A percentile compares a stretch with the other conserved stretches of the same genome.
Evolutionary conservation across 2,888 invertebrate species (phyloP).

Genomic region (Lasioglossum lativentre): DNA sequence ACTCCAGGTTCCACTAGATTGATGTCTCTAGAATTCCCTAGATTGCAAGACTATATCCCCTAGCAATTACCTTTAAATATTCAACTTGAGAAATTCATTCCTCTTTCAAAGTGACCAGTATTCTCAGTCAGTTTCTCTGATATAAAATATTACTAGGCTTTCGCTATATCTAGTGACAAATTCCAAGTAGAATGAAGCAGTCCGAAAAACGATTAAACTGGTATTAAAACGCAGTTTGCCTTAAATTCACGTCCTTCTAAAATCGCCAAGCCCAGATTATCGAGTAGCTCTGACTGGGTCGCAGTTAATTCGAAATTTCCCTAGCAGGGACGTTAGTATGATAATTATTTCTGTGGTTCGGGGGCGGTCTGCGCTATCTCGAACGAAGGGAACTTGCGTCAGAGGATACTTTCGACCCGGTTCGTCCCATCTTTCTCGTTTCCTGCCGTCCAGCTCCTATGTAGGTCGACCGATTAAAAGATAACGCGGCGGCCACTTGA

Average conservation of each 20-base stretch:
- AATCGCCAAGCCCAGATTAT: background rate
- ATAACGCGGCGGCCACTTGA: slow-evolving; percentile 25
- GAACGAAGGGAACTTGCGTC: background rate
- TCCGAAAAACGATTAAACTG: background rate
- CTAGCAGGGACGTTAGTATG: background rate
- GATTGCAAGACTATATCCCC: too few relatives aligned
- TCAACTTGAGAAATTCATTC: background rate
- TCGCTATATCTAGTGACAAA: too few relatives aligned
- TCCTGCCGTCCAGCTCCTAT: background rate
- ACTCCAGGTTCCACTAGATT: too few relatives aligned
- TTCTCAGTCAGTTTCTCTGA: too few relatives aligned
- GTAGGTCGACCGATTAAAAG: slow-evolving; percentile 53
- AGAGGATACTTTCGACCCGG: slow-evolving; percentile 25
- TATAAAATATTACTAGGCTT: background rate
- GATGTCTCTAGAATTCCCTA: too few relatives aligned
- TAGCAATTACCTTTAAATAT: too few relatives aligned
- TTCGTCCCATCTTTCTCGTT: background rate
- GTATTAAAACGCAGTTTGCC: background rate
- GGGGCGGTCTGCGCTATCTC: background rate
- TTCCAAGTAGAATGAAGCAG: background rate
- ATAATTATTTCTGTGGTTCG: background rate
- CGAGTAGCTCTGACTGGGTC: background rate
- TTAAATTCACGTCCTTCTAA: background rate
- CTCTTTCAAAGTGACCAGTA: too few relatives aligned
- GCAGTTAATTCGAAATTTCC: background rate